These are phyloP conservation scores for Protobothrops mucrosquamatus DNA, from an alignment of 2,113 vertebrate genomes.

Conservation along the genomic window DNA sequence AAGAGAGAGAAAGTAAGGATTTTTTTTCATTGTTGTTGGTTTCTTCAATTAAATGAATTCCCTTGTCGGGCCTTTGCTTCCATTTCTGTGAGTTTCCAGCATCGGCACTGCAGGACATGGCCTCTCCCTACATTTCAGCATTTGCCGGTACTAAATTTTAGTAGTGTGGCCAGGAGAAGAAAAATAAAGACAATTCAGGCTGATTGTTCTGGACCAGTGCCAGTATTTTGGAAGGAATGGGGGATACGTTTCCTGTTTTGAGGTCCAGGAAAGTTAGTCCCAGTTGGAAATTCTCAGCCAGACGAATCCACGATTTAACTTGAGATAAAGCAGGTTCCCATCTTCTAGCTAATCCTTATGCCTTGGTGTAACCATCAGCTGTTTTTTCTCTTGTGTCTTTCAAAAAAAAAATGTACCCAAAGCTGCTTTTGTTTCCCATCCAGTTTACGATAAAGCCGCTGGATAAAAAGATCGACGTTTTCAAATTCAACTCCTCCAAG, in stretches of 20 bases:
- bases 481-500: constrained; percentile 96
- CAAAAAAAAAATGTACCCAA: background rate
- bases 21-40: background rate
- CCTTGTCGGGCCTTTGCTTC: background rate
- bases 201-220: background rate
- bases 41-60: background rate
- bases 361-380: constrained; percentile 12
- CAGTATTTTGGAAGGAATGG: background rate
- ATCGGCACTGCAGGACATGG: background rate
- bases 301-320: too few species aligned
- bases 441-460: constrained; percentile 96
- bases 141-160: background rate
- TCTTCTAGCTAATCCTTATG: background rate
- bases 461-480: constrained; percentile 95
- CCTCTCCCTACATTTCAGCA: background rate
- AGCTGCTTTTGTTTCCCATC: constrained; percentile 53
- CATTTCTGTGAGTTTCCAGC: background rate
- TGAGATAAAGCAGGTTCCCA: too few species aligned
- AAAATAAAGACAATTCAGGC: background rate
- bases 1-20: background rate
- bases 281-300: background rate
- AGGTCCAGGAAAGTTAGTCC: background rate
- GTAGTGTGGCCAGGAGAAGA: background rate
- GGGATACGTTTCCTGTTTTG: background rate
- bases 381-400: constrained; percentile 31